Evolutionary conservation across 92 coral and sea anemone species (phyloP), one percentile per base, ranked within the genome.

Genomic region (Ricordea florida): DNA sequence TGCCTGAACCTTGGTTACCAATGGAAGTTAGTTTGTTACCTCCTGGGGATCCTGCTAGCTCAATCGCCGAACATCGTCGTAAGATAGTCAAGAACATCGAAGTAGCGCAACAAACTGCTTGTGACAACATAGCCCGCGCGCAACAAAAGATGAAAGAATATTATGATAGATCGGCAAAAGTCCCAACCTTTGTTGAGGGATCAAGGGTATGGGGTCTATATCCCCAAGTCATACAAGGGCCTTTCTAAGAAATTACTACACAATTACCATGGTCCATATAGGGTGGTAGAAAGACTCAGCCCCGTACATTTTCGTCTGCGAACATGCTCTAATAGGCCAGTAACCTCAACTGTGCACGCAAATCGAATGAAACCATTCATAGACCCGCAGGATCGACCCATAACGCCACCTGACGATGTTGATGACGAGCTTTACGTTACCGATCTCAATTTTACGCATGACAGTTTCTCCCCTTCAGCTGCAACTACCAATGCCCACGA

Each of bases 101-200:
- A 37, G 17, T 23, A 23, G 73, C 78, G 1, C 89, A 83, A 20
- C 40, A 40, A 3, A 10, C 75, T 11, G 89, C 89, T 1, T 24
- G 68, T 2, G 57, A 24, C 36, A 83, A 83, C 33, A 74, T 56
- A 2, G 70, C 66, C n/a, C 31, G 70, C 3, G 71, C 90, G 2
- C 90, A 85, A 29, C 86, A 85, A 37, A 57, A 64, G 33, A 85
- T 85, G 85, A 85, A 85, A 45, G 32, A 21, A 3, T 44, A 62
- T 3, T 72, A 85, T 4, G 90, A 79, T 34, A 21, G 22, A n/a
- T 33, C 32, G 0, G 16, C 90, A 1, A 5, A 16, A 18, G 25
- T 33, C 0, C 36, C 53, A 1, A 2, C 22, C 0, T 79, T 33
- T 46, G 6, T 24, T 3, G 66, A 69, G 3, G 90, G 90, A 2